Base-by-base conservation (phyloP, 30 jellyfish, hydroid and myxozoan species). In the Nemopilema nomurai region DNA sequence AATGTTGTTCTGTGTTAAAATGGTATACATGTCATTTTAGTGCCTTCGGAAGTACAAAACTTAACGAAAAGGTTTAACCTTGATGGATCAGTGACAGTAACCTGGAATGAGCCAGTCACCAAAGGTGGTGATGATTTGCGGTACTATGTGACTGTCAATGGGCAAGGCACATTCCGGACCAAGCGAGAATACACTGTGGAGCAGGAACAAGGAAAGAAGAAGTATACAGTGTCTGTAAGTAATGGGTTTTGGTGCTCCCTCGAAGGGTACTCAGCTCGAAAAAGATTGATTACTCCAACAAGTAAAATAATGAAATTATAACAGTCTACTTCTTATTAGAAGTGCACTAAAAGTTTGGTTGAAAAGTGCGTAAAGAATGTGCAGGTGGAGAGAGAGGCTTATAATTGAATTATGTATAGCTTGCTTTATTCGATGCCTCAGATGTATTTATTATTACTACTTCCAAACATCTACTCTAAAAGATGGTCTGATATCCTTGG, bases 61-160 rank as follows among this genome's bases (percentile, higher is more conserved):
- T 66, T 90, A 25, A 57, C 6, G 26, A 1, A 51, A 27, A 79
- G 23, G 71, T 63, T 66, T 18, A 79, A 85, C 71, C 66, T 8
- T 63, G 97, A 90, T 79, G 95, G 84, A 0, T 68, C 90, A 16
- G 96, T 69, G 18, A 70, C 80, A 0, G 69, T 91, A 0, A 28
- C 82, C 31, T 91, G 98, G 98, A 32, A 80, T 0, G 77, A 86
- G 67, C 98, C 98, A 28, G 18, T 62, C 21, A 69, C 83, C 32
- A 57, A 6, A 13, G 98, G 98, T 8, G 89, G 87, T 18, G 65
- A 27, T 18, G 80, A 78, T 65, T 67, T 85, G 28, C 31, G 51
- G 26, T 91, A 91, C 51, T 29, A 62, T 52, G 81, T 86, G 41
- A 26, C 41, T 24, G 74, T 70, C 30, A 85, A 91, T 53, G 97